A percentile compares a stretch with the other conserved stretches of the same genome.
Evolutionary conservation across 2,113 vertebrate genomes (phyloP).

Genomic region (Lepus americanus): DNA sequence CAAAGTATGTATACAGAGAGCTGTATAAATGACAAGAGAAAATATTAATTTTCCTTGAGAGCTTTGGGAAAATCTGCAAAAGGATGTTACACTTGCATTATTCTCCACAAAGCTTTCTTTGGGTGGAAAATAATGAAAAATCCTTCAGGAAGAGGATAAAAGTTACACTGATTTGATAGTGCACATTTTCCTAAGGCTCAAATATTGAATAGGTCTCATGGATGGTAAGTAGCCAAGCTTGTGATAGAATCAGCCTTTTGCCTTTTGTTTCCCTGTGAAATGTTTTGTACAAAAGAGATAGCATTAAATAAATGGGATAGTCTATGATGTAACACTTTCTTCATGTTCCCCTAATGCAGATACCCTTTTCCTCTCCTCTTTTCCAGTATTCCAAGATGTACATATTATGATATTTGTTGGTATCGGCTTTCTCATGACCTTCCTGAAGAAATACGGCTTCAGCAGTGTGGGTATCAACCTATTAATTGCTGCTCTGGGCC

Average conservation of each 20-base stretch:
- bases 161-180: background rate
- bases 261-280: background rate
- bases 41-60: background rate
- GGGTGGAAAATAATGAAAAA: background rate
- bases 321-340: background rate
- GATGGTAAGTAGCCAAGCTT: background rate
- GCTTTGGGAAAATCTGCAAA: background rate
- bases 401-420: conserved; percentile 99
- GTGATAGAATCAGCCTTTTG: background rate
- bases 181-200: background rate
- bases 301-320: background rate
- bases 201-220: background rate
- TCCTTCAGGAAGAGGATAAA: background rate
- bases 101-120: background rate
- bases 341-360: background rate
- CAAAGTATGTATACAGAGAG: background rate
- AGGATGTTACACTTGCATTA: fast-evolving
- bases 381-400: conserved; percentile 96
- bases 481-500: conserved; percentile 94
- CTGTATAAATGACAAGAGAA: background rate
- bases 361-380: background rate
- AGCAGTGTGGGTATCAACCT: conserved; percentile 96
- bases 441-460: conserved; percentile 97
- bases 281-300: background rate
- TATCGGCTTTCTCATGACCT: conserved; percentile 99